Conservation (phyloP, 2,888 invertebrate species). For the Melinaea menophilus region DNA sequence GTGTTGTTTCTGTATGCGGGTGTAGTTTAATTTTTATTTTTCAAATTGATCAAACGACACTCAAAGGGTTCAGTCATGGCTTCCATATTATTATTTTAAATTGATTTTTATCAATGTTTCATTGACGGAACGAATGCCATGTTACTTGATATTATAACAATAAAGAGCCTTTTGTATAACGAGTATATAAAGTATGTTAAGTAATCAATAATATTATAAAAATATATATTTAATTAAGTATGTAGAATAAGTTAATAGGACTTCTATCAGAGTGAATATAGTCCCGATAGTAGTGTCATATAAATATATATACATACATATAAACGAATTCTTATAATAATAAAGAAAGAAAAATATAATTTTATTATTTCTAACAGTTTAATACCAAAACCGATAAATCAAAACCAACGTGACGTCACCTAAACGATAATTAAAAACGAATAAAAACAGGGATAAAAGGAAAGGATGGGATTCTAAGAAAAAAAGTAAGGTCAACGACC, state of each 20-base stretch:
- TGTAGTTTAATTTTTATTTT: slow-evolving; percentile 41
- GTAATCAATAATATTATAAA: too few relatives aligned
- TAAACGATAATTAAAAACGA: slow-evolving; percentile 62
- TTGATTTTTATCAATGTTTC: slow-evolving; percentile 30
- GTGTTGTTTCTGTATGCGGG: slow-evolving; percentile 52
- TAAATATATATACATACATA: too few relatives aligned
- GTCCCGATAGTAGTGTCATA: too few relatives aligned
- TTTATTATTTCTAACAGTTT: slow-evolving; percentile 25
- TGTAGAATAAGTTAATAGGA: too few relatives aligned
- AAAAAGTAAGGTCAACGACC: slow-evolving; percentile 68
- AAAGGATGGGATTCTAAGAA: slow-evolving; percentile 57
- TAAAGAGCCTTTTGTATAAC: too few relatives aligned
- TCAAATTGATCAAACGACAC: slow-evolving; percentile 40
- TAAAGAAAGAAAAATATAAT: too few relatives aligned
- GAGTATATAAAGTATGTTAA: too few relatives aligned
- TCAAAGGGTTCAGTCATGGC: slow-evolving; percentile 46
- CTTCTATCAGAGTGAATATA: too few relatives aligned
- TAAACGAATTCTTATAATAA: too few relatives aligned
- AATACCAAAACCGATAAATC: slow-evolving; percentile 46
- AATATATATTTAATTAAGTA: too few relatives aligned
- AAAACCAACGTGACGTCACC: slow-evolving; percentile 53
- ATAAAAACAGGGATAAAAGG: slow-evolving; percentile 57
- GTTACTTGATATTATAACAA: neutral
- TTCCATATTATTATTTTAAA: slow-evolving; percentile 32
- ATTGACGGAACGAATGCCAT: slow-evolving; percentile 17